A percentile compares a stretch with the other conserved stretches of the same genome.
phyloP scores from a whole-genome alignment of 2,888 invertebrate species.

The Leptinotarsa peninsularis region DNA sequence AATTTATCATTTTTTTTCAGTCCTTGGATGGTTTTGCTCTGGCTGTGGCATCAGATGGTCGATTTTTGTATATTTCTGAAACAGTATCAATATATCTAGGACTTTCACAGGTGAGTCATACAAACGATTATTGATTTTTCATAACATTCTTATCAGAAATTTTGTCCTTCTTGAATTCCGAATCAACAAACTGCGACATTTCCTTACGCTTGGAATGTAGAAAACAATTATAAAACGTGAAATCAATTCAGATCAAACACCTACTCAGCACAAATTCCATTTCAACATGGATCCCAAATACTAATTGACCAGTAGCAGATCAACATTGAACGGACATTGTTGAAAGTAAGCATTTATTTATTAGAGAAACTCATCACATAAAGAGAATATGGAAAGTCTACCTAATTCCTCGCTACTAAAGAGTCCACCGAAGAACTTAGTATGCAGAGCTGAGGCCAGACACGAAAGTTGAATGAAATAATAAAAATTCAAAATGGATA shows the following conservation, averaged over 20 bases:
- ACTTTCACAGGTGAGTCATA: conserved; percentile 87
- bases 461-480: conserved; percentile 42
- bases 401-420: conserved; percentile 35
- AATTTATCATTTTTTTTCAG: conserved; percentile 71
- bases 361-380: conserved; percentile 35
- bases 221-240: conserved; percentile 1
- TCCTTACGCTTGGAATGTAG: background rate
- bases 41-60: conserved; percentile 93
- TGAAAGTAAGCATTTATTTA: conserved; percentile 29
- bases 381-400: conserved; percentile 36
- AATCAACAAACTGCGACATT: background rate
- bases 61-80: conserved; percentile 99
- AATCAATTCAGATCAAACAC: conserved; percentile 4
- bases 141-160: background rate
- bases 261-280: conserved; percentile 6
- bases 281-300: conserved; percentile 1
- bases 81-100: conserved; percentile 99
- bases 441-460: conserved; percentile 35
- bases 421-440: conserved; percentile 37
- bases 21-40: conserved; percentile 98
- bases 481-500: conserved; percentile 39
- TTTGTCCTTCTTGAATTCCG: background rate
- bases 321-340: conserved; percentile 21
- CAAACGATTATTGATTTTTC: conserved; percentile 15
- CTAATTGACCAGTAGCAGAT: conserved; percentile 3